Evolutionary conservation across 2,888 invertebrate species (phyloP).

Genomic region (Litoditis marina): DNA sequence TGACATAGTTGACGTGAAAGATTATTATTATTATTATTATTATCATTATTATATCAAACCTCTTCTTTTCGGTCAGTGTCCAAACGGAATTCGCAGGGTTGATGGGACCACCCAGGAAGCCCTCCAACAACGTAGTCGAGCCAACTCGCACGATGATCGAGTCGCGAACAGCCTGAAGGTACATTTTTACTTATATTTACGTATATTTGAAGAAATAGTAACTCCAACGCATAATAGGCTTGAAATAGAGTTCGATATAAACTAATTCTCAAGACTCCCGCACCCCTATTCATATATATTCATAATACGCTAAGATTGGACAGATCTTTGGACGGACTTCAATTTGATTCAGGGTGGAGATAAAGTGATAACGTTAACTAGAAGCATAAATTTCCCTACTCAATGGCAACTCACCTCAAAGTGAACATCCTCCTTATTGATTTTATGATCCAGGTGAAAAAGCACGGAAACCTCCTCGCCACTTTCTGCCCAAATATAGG

Average conservation of each 20-base stretch:
- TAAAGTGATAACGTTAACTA: too few species aligned
- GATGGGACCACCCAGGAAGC: constrained; percentile 12
- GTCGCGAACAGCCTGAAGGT: background rate
- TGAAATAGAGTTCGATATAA: too few species aligned
- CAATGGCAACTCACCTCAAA: background rate
- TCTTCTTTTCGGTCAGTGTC: constrained; percentile 9
- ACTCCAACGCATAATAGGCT: too few species aligned
- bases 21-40: too few species aligned
- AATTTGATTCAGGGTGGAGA: background rate
- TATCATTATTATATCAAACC: too few species aligned
- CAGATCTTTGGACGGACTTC: too few species aligned
- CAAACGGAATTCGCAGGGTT: constrained; percentile 6
- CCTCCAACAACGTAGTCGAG: constrained; percentile 8
- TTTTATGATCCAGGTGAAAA: constrained; percentile 6
- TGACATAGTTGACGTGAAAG: too few species aligned
- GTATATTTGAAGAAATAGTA: too few species aligned
- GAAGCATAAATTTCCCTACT: background rate
- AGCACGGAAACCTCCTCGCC: constrained; percentile 13
- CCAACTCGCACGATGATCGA: constrained; percentile 7
- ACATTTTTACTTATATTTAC: background rate
- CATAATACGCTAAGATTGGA: too few species aligned
- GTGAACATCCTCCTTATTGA: constrained; percentile 16
- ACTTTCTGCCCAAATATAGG: constrained; percentile 15
- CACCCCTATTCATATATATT: too few species aligned
- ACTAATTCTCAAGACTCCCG: too few species aligned